These are phyloP conservation scores for Ferrisia virgata DNA, from an alignment of 2,888 invertebrate species.

Conservation along the genomic window DNA sequence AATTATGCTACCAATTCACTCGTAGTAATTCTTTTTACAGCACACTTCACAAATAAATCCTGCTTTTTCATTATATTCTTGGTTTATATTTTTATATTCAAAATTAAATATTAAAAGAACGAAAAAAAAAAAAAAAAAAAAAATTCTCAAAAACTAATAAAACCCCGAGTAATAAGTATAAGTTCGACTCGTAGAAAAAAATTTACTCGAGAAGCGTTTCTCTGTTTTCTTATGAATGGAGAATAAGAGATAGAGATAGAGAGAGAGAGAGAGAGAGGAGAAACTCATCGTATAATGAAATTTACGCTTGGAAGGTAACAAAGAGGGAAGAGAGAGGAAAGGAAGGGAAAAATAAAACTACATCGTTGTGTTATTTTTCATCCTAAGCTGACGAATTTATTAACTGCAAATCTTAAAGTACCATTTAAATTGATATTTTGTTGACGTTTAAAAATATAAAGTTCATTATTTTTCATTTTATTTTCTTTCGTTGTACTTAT, in stretches of 20 bases:
- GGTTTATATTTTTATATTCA: not conserved
- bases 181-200: not conserved
- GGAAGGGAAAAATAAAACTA: not conserved
- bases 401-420: slow-evolving; percentile 5
- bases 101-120: not conserved
- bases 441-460: slow-evolving; percentile 19
- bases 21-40: not conserved
- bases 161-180: not conserved
- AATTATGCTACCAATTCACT: not conserved
- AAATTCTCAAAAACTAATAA: not conserved
- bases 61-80: not conserved
- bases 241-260: too few relatives aligned
- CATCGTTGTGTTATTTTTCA: not conserved
- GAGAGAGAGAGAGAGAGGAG: too few relatives aligned
- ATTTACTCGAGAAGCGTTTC: not conserved
- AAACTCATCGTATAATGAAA: not conserved
- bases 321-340: not conserved
- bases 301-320: too few relatives aligned
- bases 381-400: slow-evolving; percentile 7
- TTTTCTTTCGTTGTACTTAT: not conserved
- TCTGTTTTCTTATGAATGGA: not conserved
- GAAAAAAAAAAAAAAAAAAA: not conserved
- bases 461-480: slow-evolving; percentile 23
- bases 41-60: too few relatives aligned
- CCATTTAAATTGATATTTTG: slow-evolving; percentile 25